These are phyloP conservation scores for Eurystomus glaucurus DNA, from an alignment of 2,797 vertebrate species.

Conservation along the genomic window DNA sequence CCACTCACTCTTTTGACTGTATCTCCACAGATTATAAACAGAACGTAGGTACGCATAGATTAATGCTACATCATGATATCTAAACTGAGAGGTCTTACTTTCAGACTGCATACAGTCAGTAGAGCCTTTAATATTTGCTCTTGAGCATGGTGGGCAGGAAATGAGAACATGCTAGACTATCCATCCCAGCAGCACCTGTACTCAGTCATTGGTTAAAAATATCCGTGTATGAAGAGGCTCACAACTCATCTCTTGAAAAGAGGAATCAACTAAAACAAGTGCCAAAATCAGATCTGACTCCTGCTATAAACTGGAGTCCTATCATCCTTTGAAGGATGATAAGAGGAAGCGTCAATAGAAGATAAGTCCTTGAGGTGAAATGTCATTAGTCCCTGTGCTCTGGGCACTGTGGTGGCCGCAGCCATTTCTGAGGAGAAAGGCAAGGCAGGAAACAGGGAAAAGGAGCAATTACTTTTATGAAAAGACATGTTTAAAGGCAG, in stretches of 20 bases:
- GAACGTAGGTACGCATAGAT: not conserved
- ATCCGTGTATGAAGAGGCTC: not conserved
- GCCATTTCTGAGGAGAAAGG: not conserved
- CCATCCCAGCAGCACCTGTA: not conserved
- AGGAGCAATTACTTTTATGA: not conserved
- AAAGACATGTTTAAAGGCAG: not conserved
- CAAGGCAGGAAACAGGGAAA: not conserved
- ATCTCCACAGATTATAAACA: not conserved
- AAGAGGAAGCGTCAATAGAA: not conserved
- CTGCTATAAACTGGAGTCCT: not conserved
- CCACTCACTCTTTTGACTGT: not conserved
- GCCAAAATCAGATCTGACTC: not conserved
- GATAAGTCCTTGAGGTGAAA: not conserved
- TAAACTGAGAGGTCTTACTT: not conserved
- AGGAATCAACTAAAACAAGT: not conserved
- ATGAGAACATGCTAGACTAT: not conserved
- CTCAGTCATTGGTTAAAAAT: not conserved
- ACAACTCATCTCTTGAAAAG: not conserved
- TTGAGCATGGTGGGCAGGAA: not conserved
- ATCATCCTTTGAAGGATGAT: not conserved
- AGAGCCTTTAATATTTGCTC: not conserved
- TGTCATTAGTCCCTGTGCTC: fast-evolving
- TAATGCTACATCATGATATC: not conserved
- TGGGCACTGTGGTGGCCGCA: not conserved
- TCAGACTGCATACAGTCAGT: not conserved